Evolutionary conservation across 2,888 invertebrate genomes (phyloP).

Genomic region (Eupithecia inturbata): DNA sequence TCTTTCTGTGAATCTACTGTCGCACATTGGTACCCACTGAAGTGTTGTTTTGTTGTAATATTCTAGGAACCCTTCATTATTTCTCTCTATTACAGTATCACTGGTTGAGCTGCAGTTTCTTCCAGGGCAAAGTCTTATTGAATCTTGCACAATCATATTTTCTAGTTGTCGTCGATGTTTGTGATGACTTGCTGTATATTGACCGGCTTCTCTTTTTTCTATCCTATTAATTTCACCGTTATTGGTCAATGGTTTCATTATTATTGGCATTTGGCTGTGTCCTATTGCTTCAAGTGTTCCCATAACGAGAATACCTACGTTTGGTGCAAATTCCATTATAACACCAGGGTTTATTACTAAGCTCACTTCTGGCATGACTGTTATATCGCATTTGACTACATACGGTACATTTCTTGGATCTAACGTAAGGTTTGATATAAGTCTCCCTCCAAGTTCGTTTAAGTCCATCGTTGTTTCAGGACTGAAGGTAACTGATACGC

Average conservation of each 20-base stretch:
- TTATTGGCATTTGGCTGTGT: constrained; percentile 88
- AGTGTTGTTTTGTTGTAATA: constrained; percentile 97
- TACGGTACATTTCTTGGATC: constrained; percentile 88
- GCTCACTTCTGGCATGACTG: constrained; percentile 97
- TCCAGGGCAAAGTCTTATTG: constrained; percentile 91
- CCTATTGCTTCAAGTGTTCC: constrained; percentile 95
- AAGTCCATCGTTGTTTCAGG: constrained; percentile 83
- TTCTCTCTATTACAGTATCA: constrained; percentile 77
- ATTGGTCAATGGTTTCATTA: constrained; percentile 87
- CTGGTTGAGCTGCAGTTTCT: constrained; percentile 86
- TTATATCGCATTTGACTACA: constrained; percentile 93
- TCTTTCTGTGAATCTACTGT: constrained; percentile 96
- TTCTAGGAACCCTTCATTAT: constrained; percentile 95
- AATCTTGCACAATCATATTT: constrained; percentile 82
- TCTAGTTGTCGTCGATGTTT: constrained; percentile 83
- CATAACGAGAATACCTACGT: constrained; percentile 97
- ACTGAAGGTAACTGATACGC: constrained; percentile 88
- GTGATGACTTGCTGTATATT: constrained; percentile 64
- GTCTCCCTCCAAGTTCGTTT: constrained; percentile 90
- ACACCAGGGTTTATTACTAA: constrained; percentile 95
- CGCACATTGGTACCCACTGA: constrained; percentile 99
- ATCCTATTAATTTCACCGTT: constrained; percentile 70
- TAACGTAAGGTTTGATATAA: constrained; percentile 87
- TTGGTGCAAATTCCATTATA: constrained; percentile 96
- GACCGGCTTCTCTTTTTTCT: constrained; percentile 69